These are phyloP conservation scores for Agapornis roseicollis DNA, from an alignment of 2,113 vertebrate genomes.

Conservation along the genomic window DNA sequence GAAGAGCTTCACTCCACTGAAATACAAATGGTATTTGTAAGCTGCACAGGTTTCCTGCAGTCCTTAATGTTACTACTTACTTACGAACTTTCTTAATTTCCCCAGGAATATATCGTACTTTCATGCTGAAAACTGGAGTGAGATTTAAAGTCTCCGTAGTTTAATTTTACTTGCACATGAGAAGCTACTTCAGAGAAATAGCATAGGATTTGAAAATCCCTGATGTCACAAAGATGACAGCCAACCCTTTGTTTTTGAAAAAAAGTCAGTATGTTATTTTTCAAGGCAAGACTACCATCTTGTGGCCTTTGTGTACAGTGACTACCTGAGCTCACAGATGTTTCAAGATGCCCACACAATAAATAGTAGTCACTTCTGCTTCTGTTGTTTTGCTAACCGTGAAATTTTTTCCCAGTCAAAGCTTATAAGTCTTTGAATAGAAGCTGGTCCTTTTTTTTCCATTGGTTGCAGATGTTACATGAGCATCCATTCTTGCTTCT, in stretches of 20 bases:
- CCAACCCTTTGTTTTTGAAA: background rate
- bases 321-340: background rate
- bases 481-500: background rate
- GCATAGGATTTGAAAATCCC: background rate
- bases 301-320: background rate
- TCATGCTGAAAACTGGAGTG: background rate
- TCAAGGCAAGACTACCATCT: constrained; percentile 27
- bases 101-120: background rate
- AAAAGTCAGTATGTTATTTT: fast-evolving
- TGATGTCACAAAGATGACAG: background rate
- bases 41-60: background rate
- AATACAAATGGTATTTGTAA: background rate
- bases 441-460: background rate
- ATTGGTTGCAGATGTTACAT: background rate
- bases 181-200: background rate
- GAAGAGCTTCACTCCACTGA: background rate
- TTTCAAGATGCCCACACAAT: background rate
- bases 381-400: background rate
- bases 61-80: background rate
- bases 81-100: background rate
- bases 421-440: background rate
- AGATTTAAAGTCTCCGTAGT: background rate
- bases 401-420: background rate
- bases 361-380: background rate
- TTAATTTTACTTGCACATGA: background rate